Percentiles rank a stretch among this genome's conserved stretches.
Conservation (phyloP, 2,888 invertebrate genomes). For the Zaprionus lineosus region DNA sequence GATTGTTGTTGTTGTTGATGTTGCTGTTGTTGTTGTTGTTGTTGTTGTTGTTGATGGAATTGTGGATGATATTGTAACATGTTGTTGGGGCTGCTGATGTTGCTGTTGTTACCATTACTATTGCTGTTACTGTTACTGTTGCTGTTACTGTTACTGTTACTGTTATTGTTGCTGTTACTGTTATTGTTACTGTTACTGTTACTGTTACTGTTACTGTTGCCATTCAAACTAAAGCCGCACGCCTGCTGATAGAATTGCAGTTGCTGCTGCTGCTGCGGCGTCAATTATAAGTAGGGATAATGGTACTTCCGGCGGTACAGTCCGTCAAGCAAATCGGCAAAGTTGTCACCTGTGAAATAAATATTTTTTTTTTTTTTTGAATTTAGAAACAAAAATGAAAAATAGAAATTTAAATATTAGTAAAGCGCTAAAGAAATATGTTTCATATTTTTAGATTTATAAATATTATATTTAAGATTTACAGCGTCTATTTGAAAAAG, state of each 20-base stretch:
- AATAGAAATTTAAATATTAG: slow-evolving; percentile 45
- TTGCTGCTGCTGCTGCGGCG: slow-evolving; percentile 77
- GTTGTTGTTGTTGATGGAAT: slow-evolving; percentile 18
- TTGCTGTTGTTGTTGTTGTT: slow-evolving; percentile 15
- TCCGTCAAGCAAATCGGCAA: slow-evolving; percentile 82
- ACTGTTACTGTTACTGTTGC: slow-evolving; percentile 2
- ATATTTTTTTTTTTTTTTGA: slow-evolving; percentile 10
- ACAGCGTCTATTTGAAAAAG: slow-evolving; percentile 49
- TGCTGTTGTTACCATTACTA: slow-evolving; percentile 32
- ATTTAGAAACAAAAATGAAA: slow-evolving; percentile 26
- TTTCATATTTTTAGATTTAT: too few relatives aligned
- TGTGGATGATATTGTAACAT: slow-evolving; percentile 16
- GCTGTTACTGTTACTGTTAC: slow-evolving; percentile 23
- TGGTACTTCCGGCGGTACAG: slow-evolving; percentile 83
- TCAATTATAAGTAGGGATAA: slow-evolving; percentile 83
- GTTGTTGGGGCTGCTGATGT: slow-evolving; percentile 24
- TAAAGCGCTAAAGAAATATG: slow-evolving; percentile 5
- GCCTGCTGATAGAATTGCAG: slow-evolving; percentile 70
- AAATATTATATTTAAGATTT: too few relatives aligned
- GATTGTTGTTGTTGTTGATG: slow-evolving; percentile 32
- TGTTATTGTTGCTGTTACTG: slow-evolving; percentile 36
- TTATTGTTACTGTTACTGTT: slow-evolving; percentile 29
- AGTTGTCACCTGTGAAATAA: slow-evolving; percentile 78
- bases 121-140: slow-evolving; percentile 32
- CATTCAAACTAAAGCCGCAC: slow-evolving; percentile 51